phyloP scores from a whole-genome alignment of 2,113 vertebrate genomes.

The Mesembrinibis cayennensis region DNA sequence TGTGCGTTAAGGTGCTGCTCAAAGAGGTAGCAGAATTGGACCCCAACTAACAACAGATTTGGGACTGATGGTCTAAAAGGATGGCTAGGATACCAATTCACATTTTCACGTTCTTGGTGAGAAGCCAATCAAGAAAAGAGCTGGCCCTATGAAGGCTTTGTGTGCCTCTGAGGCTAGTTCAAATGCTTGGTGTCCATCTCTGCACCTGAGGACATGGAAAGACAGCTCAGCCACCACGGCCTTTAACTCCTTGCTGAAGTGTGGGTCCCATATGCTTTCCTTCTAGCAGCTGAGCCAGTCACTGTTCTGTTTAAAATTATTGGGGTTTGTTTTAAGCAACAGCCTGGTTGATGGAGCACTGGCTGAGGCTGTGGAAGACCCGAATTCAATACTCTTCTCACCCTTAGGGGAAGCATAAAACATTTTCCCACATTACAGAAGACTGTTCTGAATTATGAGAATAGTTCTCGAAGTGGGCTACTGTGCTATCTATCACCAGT shows the following conservation, averaged over 20 bases:
- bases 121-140: background rate
- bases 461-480: background rate
- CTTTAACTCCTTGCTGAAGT: background rate
- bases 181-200: background rate
- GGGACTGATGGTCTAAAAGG: background rate
- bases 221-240: background rate
- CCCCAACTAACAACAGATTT: background rate
- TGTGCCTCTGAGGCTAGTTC: background rate
- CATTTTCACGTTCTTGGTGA: background rate
- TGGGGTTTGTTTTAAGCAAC: background rate
- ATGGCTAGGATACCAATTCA: background rate
- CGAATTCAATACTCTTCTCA: background rate
- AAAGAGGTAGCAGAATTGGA: background rate
- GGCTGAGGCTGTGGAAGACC: background rate
- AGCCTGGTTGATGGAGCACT: background rate
- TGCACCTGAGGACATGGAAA: background rate
- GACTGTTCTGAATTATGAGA: background rate
- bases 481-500: background rate
- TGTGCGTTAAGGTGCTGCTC: background rate
- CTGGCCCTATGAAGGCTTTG: background rate
- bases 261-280: rapidly evolving
- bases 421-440: background rate
- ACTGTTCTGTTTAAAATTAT: background rate
- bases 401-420: background rate
- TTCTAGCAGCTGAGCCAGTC: background rate